A percentile compares a stretch with the other conserved stretches of the same genome.
phyloP scores from a whole-genome alignment of 2,888 invertebrate species.

The Steromphala cineraria region DNA sequence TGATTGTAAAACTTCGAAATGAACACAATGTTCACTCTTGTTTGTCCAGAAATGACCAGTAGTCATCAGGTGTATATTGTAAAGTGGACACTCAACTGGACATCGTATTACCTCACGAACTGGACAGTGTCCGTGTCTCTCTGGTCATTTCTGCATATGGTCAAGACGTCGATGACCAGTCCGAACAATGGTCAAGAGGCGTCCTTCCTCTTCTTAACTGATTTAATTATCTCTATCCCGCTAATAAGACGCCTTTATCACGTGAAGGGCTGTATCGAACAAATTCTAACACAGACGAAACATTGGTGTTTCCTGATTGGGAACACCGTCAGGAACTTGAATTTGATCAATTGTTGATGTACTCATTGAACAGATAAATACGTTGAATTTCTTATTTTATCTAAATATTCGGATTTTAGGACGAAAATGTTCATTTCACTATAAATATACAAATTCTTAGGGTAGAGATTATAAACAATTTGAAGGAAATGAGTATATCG shows the following conservation, averaged over 20 bases:
- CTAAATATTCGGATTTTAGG: too few relatives aligned
- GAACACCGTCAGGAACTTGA: too few relatives aligned
- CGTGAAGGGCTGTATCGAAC: not conserved
- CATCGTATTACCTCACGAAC: not conserved
- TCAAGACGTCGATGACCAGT: not conserved
- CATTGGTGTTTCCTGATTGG: too few relatives aligned
- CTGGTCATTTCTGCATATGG: not conserved
- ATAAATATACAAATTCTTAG: too few relatives aligned
- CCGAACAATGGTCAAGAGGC: not conserved
- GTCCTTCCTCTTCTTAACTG: not conserved
- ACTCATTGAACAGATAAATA: too few relatives aligned
- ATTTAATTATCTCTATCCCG: not conserved
- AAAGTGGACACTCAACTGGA: not conserved
- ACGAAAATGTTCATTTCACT: too few relatives aligned
- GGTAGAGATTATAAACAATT: too few relatives aligned
- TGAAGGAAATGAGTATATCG: too few relatives aligned
- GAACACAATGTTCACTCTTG: not conserved
- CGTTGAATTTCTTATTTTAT: too few relatives aligned
- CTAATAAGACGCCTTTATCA: not conserved
- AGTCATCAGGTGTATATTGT: slow-evolving; percentile 4
- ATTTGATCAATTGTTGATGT: too few relatives aligned
- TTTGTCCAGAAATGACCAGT: not conserved
- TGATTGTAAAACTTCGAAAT: not conserved
- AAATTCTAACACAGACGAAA: too few relatives aligned
- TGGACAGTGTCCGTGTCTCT: not conserved